Conservation (phyloP, 2,113 vertebrate genomes). For the Cygnus buccinator region DNA sequence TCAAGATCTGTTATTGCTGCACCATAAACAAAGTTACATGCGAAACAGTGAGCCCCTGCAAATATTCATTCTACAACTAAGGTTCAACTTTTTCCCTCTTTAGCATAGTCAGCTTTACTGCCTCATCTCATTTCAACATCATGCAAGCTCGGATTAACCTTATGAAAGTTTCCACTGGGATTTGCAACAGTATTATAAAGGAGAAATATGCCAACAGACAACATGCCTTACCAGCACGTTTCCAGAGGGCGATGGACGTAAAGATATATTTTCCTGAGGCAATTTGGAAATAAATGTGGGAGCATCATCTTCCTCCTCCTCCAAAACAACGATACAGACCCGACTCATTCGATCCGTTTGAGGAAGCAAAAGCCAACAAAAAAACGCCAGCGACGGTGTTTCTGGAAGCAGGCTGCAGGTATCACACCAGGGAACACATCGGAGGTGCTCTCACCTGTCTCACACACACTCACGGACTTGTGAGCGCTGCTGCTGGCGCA, state of each 20-base stretch:
- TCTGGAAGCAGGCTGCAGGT: conserved; percentile 56
- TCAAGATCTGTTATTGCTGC: neutral
- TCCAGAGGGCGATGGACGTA: conserved; percentile 68
- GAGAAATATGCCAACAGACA: conserved; percentile 56
- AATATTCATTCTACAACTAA: neutral
- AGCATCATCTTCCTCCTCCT: conserved; percentile 91
- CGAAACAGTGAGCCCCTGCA: neutral
- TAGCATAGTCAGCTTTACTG: neutral
- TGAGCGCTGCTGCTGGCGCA: conserved; percentile 19
- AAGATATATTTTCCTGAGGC: conserved; percentile 78
- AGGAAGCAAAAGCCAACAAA: conserved; percentile 62
- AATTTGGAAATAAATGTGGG: conserved; percentile 81
- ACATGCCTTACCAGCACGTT: conserved; percentile 83
- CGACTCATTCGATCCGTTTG: conserved; percentile 91
- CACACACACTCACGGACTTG: conserved; percentile 61
- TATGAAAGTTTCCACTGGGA: neutral
- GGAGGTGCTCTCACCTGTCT: conserved; percentile 67
- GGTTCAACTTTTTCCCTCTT: neutral
- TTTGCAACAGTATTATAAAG: neutral
- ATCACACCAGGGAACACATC: conserved; percentile 13
- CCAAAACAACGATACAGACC: conserved; percentile 95
- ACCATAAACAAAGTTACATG: neutral
- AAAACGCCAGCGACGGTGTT: conserved; percentile 45
- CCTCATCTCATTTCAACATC: neutral
- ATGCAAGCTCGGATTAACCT: neutral